Evolutionary conservation across 2,888 invertebrate species (phyloP).

Genomic region (Drosophila vallismaia): DNA sequence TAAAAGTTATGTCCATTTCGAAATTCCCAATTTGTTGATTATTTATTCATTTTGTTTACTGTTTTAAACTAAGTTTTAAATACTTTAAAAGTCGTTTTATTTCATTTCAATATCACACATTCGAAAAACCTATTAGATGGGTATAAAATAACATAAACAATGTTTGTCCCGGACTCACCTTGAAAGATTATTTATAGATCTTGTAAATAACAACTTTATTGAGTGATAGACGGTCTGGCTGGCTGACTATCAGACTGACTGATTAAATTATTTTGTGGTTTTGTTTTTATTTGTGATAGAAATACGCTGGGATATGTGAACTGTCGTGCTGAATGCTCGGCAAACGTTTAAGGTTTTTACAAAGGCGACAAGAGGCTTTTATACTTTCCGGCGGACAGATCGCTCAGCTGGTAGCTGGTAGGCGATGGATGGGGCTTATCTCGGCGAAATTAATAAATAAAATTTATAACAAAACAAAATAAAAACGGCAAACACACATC

Average conservation of each 20-base stretch:
- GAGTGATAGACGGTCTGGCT: slow-evolving; percentile 20
- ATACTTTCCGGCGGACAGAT: slow-evolving; percentile 44
- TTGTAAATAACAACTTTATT: slow-evolving; percentile 52
- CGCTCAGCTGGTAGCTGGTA: slow-evolving; percentile 31
- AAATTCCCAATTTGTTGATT: not conserved
- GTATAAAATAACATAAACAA: not conserved
- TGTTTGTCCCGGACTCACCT: slow-evolving; percentile 51
- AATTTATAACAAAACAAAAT: slow-evolving; percentile 50
- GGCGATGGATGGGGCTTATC: slow-evolving; percentile 54
- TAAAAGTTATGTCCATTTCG: no score
- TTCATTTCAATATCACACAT: not conserved
- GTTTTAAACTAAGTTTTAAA: not conserved
- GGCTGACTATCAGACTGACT: slow-evolving; percentile 20
- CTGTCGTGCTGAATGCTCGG: slow-evolving; percentile 35
- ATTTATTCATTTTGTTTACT: not conserved
- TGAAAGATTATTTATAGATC: slow-evolving; percentile 50
- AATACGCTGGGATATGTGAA: slow-evolving; percentile 24
- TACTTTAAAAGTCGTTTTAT: not conserved
- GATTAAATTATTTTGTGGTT: not conserved
- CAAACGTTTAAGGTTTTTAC: slow-evolving; percentile 60
- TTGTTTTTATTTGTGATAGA: slow-evolving; percentile 3
- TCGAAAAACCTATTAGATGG: not conserved
- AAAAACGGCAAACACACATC: slow-evolving; percentile 24
- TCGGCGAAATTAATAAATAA: slow-evolving; percentile 34
- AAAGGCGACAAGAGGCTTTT: slow-evolving; percentile 56